Base-by-base conservation (phyloP, 2,888 invertebrate genomes). In the Lydus trimaculatus region DNA sequence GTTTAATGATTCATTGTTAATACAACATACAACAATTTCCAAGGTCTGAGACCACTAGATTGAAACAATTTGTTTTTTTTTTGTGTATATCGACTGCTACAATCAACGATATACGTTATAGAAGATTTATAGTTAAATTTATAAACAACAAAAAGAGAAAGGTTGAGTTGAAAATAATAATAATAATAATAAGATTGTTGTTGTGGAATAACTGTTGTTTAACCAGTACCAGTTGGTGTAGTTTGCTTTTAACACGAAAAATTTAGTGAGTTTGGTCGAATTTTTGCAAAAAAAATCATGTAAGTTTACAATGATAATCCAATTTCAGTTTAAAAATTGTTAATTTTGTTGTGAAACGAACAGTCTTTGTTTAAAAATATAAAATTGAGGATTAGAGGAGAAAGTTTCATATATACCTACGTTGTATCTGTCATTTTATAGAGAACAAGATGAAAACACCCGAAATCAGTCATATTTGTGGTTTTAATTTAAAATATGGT, bases 401-500 rank as follows among this genome's bases (percentile, higher is more conserved):
- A 43, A 43, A 43, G 43, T 43, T n/a, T 33, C 5, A 5, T 5
- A 8, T 8, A 17, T 7, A 7, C 7, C n/a, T n/a, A 7, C 36
- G 9, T 7, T 1, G 28, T 31, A 8, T 36, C 36, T 36, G 5
- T 2, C 7, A 43, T 43, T 43, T 43, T 43, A 17, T 17, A 43
- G n/a, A 17, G 13, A 43, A n/a, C 31, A 56, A 28, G 15, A 62
- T 48, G 60, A 80, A 78, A 79, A 73, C 74, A 25, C 67, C 74
- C 17, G 76, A 79, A 72, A 70, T 78, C 59, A 68, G 71, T 11
- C 76, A 77, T 59, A 79, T 77, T 59, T 78, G 78, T 60, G 76
- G 80, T n/a, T 75, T 76, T 59, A 83, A 78, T 72, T 68, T 84
- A 23, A 84, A 83, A 73, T 77, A 80, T 71, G 84, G 82, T 36